Base-by-base conservation (phyloP, 2,888 invertebrate genomes). In the Aradus depressus region DNA sequence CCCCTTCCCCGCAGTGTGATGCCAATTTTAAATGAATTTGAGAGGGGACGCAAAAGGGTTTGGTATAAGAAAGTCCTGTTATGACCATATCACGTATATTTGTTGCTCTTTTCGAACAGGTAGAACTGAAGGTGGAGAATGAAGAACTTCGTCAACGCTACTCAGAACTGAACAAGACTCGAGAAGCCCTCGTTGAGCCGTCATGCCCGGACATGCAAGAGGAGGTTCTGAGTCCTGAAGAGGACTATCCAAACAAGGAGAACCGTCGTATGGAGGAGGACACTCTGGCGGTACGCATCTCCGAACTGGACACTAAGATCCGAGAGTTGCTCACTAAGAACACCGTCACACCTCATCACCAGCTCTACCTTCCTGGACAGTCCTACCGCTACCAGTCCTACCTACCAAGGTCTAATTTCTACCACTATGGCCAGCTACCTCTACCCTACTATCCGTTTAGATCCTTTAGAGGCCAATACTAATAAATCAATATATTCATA, bases 101-200 rank as follows among this genome's bases (percentile, higher is more conserved):
- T 3, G 23, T 5, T 41, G 12, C 3, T 18, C 39, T 4, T 16
- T 31, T 31, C 21, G 4, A n/a, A n/a, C n/a, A 44, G 44, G 23
- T 44, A 1, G 44, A 44, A 21, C 44, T 44, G 6, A 26, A 31
- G n/a, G 3, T 44, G 31, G 44, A 44, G 23, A 44, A 31, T 34
- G 44, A 44, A 14, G 44, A 44, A 21, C 22, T 44, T 14, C 32
- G 23, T 22, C 12, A 26, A 4, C 31, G 44, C 1, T 44, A 44
- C 23, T 19, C 22, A 10, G 44, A 44, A 31, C 21, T 44, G 32
- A 44, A 44, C 32, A 26, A 22, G 19, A 44, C 44, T 1, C 28
- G n/a, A 18, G 10, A 28, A 6, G 16, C 31, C 16, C 19, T 21
- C 3, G 28, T 22, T n/a, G 44, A 31, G 8, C 3, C 21, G 6